phyloP scores from a whole-genome alignment of 2,888 invertebrate genomes.

The Oxyteleia sp. region DNA sequence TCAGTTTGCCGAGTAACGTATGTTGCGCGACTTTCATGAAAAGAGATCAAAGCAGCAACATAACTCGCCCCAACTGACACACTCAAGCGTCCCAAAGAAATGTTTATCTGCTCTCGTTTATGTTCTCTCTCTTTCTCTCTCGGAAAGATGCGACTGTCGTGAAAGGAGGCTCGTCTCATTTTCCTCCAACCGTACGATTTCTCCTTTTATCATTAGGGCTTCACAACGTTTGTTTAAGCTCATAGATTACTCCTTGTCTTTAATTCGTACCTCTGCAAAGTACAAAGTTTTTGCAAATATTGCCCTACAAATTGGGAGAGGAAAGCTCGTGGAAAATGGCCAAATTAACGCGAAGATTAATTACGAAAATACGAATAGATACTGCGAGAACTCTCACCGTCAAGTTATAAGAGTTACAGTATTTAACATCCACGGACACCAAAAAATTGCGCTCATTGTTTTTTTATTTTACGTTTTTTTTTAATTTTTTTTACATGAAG shows the following conservation, averaged over 20 bases:
- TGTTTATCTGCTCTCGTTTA: slow-evolving; percentile 67
- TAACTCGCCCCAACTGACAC: slow-evolving; percentile 84
- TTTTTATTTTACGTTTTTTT: not conserved
- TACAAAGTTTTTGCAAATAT: slow-evolving; percentile 45
- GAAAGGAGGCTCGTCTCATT: slow-evolving; percentile 38
- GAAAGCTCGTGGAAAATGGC: slow-evolving; percentile 21
- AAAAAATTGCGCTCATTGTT: not conserved
- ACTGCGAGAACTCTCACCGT: not conserved
- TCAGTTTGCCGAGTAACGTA: slow-evolving; percentile 66
- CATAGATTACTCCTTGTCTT: slow-evolving; percentile 25
- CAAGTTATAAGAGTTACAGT: not conserved
- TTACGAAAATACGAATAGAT: no score
- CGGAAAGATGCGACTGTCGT: slow-evolving; percentile 46
- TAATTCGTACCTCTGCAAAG: slow-evolving; percentile 44
- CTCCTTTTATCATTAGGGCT: slow-evolving; percentile 14
- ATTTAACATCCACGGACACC: slow-evolving; percentile 39
- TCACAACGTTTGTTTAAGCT: slow-evolving; percentile 32
- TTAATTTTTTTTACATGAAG: not conserved
- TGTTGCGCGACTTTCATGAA: slow-evolving; percentile 63
- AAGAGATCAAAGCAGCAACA: slow-evolving; percentile 68
- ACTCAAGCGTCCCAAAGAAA: slow-evolving; percentile 63
- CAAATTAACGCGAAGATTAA: no score
- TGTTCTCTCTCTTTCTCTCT: slow-evolving; percentile 65
- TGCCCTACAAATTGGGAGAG: not conserved
- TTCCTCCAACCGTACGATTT: slow-evolving; percentile 18